Conservation (phyloP, 2,797 vertebrate species). For the Pantherophis alleghaniensis region DNA sequence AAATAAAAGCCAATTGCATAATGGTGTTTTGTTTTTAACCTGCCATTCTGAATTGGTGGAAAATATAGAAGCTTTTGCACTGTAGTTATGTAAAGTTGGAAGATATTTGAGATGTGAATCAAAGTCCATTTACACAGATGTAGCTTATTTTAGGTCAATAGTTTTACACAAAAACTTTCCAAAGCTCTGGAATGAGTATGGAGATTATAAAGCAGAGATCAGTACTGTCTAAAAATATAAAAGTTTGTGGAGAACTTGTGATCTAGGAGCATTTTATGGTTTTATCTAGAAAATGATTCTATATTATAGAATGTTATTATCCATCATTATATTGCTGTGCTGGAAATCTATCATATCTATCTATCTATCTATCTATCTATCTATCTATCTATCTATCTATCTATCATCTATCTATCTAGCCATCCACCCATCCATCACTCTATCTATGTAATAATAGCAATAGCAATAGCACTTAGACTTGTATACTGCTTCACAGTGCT, state of each 20-base stretch:
- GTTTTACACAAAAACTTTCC: not conserved
- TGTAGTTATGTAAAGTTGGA: rapidly evolving
- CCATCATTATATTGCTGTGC: not conserved
- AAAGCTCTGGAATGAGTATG: not conserved
- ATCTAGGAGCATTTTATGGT: not conserved
- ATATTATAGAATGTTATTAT: not conserved
- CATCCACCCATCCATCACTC: not conserved
- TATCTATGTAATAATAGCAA: no score
- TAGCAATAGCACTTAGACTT: no score
- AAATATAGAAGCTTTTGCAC: not conserved
- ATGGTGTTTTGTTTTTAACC: not conserved
- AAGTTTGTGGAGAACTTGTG: not conserved
- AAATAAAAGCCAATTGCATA: not conserved
- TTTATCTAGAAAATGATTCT: not conserved
- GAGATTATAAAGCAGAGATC: not conserved
- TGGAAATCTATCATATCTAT: not conserved
- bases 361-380: no score
- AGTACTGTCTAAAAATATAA: not conserved
- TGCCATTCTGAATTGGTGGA: not conserved
- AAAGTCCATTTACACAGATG: not conserved
- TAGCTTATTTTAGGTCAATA: slow-evolving; percentile 11
- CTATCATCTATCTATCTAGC: no score
- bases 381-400: no score
- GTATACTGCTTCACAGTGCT: no score
- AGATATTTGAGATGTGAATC: not conserved